phyloP scores from a whole-genome alignment of 2,888 invertebrate species.

The Allygus modestus region DNA sequence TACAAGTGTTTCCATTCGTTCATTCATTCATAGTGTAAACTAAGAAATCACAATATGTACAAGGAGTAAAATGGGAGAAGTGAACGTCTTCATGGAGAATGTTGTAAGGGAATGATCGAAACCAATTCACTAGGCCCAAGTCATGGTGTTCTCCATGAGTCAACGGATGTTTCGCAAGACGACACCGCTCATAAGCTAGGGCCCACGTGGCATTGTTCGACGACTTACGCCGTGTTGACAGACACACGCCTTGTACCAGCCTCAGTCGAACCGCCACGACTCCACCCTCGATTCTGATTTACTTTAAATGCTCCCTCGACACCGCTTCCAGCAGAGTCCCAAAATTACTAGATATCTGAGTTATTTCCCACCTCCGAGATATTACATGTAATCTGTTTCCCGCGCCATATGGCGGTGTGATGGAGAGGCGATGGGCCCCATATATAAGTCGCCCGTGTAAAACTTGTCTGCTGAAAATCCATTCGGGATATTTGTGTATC shows the following conservation, averaged over 20 bases:
- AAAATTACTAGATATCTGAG: conserved; percentile 13
- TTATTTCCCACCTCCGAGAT: conserved; percentile 18
- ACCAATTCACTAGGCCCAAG: too few relatives aligned
- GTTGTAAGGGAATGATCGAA: too few relatives aligned
- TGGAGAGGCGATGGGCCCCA: conserved; percentile 1
- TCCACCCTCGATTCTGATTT: conserved; percentile 29
- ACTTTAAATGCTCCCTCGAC: conserved; percentile 8
- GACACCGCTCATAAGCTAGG: not conserved
- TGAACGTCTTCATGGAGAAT: too few relatives aligned
- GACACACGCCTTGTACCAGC: not conserved
- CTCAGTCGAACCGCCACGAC: not conserved
- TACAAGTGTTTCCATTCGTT: too few relatives aligned
- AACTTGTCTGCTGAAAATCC: conserved; percentile 51
- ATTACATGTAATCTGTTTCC: conserved; percentile 24
- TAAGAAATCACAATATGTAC: too few relatives aligned
- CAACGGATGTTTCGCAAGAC: not conserved
- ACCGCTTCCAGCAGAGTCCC: conserved; percentile 32
- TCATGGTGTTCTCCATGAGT: too few relatives aligned
- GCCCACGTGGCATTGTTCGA: conserved; percentile 11
- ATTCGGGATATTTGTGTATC: conserved; percentile 51
- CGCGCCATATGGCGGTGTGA: conserved; percentile 48
- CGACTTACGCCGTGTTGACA: conserved; percentile 29
- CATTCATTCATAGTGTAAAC: too few relatives aligned
- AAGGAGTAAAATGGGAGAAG: too few relatives aligned
- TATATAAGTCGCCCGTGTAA: conserved; percentile 35